These are phyloP conservation scores for Bergia sp. DNA, from an alignment of 92 coral and sea anemone genomes.

Conservation along the genomic window DNA sequence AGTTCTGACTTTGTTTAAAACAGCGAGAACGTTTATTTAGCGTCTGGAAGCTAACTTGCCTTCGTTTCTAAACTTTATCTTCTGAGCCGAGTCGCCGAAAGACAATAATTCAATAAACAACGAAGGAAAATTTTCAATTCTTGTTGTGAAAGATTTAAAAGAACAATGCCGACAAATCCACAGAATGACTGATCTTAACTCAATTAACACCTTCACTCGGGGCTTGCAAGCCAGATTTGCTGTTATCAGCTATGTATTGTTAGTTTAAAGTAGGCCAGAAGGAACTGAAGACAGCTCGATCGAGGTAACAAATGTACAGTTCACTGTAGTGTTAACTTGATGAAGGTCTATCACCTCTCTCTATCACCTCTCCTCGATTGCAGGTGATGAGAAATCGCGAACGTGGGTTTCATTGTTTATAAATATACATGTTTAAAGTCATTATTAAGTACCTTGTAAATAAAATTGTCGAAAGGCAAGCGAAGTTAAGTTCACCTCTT, in stretches of 20 bases:
- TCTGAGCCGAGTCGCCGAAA: not conserved
- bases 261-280: not conserved
- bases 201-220: slow-evolving; percentile 42
- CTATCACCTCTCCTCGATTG: slow-evolving; percentile 26
- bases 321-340: slow-evolving; percentile 30
- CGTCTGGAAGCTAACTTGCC: not conserved
- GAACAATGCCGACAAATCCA: slow-evolving; percentile 40
- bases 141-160: slow-evolving; percentile 40
- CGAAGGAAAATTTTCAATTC: slow-evolving; percentile 22
- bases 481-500: slow-evolving; percentile 41
- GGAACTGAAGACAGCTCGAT: slow-evolving; percentile 40
- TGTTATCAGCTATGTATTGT: slow-evolving; percentile 27
- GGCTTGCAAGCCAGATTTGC: slow-evolving; percentile 27
- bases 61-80: not conserved
- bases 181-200: slow-evolving; percentile 34
- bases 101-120: slow-evolving; percentile 22
- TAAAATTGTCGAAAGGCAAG: slow-evolving; percentile 54
- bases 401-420: slow-evolving; percentile 58
- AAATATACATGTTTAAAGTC: slow-evolving; percentile 69
- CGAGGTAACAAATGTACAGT: not conserved
- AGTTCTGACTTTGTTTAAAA: not conserved
- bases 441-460: slow-evolving; percentile 69
- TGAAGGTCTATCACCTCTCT: slow-evolving; percentile 27
- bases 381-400: slow-evolving; percentile 37
- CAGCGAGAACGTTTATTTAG: not conserved